These are phyloP conservation scores for Margaritifera margaritifera DNA, from an alignment of 2,888 invertebrate genomes.

Conservation along the genomic window DNA sequence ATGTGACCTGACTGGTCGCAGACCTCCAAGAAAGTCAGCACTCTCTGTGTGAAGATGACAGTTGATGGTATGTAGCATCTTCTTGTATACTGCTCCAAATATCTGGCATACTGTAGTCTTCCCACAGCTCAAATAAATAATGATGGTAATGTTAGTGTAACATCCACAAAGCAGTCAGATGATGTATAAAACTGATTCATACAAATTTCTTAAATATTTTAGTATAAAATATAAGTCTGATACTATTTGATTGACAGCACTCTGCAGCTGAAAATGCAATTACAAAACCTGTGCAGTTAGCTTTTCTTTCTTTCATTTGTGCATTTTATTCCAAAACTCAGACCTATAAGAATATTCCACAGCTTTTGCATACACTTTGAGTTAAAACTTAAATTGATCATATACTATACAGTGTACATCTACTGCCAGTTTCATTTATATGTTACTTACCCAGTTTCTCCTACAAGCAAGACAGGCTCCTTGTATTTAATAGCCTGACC, in stretches of 20 bases:
- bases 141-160: no score
- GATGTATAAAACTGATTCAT: background rate
- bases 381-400: background rate
- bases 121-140: conserved; percentile 81
- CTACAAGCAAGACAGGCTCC: conserved; percentile 95
- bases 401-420: background rate
- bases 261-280: no score
- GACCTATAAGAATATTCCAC: background rate
- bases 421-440: background rate
- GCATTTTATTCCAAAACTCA: no score
- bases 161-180: background rate
- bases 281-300: no score
- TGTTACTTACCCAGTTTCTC: conserved; percentile 85
- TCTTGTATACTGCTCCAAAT: conserved; percentile 79
- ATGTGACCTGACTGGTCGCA: conserved; percentile 88
- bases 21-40: conserved; percentile 95
- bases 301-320: no score
- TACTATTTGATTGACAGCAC: no score
- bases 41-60: conserved; percentile 99
- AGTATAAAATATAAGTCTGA: no score
- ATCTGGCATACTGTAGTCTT: conserved; percentile 97
- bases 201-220: background rate
- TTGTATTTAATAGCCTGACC: conserved; percentile 87
- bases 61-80: conserved; percentile 86
- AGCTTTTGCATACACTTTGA: background rate